Evolutionary conservation across 92 coral and sea anemone species (phyloP).

Genomic region (Micromussa lordhowensis): DNA sequence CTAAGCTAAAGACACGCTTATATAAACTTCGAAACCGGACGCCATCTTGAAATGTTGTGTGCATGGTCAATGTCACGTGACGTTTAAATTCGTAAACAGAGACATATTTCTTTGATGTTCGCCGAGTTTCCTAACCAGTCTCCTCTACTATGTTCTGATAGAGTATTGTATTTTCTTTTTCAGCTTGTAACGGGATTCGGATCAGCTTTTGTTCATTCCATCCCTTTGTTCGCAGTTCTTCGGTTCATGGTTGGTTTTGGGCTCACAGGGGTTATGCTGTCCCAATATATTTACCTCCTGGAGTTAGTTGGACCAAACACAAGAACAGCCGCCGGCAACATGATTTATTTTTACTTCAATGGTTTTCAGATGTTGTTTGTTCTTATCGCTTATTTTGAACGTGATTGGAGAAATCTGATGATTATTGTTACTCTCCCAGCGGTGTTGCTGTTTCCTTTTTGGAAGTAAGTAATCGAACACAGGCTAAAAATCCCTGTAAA

Average conservation of each 20-base stretch:
- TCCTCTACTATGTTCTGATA: too few species aligned
- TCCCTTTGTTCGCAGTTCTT: constrained; percentile 51
- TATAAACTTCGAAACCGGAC: too few species aligned
- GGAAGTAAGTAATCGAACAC: constrained; percentile 40
- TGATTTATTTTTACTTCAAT: constrained; percentile 40
- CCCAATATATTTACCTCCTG: constrained; percentile 51
- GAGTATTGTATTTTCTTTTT: not conserved
- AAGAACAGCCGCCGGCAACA: constrained; percentile 57
- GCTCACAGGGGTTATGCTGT: constrained; percentile 49
- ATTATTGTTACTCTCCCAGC: constrained; percentile 37
- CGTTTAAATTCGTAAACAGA: too few species aligned
- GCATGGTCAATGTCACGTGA: too few species aligned
- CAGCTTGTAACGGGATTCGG: constrained; percentile 43
- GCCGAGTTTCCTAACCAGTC: too few species aligned
- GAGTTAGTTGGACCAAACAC: constrained; percentile 57
- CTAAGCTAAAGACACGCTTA: too few species aligned
- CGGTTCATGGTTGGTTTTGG: constrained; percentile 59
- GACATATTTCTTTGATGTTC: too few species aligned
- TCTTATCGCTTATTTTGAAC: constrained; percentile 40
- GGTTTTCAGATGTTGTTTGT: constrained; percentile 59
- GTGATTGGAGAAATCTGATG: constrained; percentile 58
- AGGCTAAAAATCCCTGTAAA: not conserved
- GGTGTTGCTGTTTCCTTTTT: constrained; percentile 43
- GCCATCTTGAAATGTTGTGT: too few species aligned
- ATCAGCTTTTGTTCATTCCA: constrained; percentile 47